Base-by-base conservation (phyloP, 2,888 invertebrate species). In the Noctua pronuba region DNA sequence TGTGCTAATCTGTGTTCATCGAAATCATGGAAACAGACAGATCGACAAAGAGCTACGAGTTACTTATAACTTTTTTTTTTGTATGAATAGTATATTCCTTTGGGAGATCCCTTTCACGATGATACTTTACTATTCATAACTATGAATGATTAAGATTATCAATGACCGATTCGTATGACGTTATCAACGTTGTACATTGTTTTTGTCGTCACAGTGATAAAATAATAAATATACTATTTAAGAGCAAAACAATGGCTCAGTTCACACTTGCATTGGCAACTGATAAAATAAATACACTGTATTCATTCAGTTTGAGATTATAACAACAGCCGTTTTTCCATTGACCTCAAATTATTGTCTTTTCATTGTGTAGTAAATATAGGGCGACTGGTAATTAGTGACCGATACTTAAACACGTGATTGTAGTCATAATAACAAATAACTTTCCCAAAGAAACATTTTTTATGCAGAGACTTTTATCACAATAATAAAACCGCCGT, bases 221-320 rank as follows among this genome's bases (percentile, higher is more conserved):
- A 67, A 28, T 52, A 13, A 66, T 75, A 60, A 82, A 75, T 44
- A 60, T 66, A 66, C 55, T 75, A 66, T 66, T 49, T 62, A 38
- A 18, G n/a, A 52, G 4, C 21, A 77, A 58, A 24, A 79, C 77
- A 83, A 77, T 67, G n/a, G 21, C 21, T n/a, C 38, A 18, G 31
- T 79, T 79, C 67, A 79, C 52, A 52, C 44, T 82, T 66, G 58
- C 58, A 52, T 10, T 49, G 31, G 13, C 8, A 6, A 8, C 8
- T 46, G 66, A 67, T 77, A 62, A 62, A 62, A 46, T 38, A 18
- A n/a, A 46, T 46, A 64, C n/a, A 44, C n/a, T 75, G 21, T 31
- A 44, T 41, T 82, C 64, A 79, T 79, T 82, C 64, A 64, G 1
- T 46, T 82, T n/a, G 46, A 55, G 35, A 31, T n/a, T 10, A 52